These are phyloP conservation scores for Sympetrum striolatum DNA, from an alignment of 2,888 invertebrate species.

Conservation along the genomic window DNA sequence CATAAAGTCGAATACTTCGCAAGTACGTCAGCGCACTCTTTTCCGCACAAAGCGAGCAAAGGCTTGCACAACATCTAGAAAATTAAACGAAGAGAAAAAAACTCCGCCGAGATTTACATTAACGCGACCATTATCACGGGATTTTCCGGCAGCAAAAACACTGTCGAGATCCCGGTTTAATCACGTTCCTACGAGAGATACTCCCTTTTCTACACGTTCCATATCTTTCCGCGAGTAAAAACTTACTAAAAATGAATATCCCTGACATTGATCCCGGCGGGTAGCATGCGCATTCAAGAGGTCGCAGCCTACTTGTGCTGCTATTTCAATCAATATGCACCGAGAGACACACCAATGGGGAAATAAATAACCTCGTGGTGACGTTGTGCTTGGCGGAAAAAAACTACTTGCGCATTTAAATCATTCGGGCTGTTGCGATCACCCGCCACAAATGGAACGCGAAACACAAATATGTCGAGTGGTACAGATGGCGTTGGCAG, in stretches of 20 bases:
- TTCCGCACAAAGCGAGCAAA: neutral
- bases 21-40: neutral
- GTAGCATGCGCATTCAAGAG: conserved; percentile 22
- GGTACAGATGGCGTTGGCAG: neutral
- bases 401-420: neutral
- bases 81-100: neutral
- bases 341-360: neutral
- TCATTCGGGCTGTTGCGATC: neutral
- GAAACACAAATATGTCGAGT: neutral
- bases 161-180: neutral
- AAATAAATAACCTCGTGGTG: neutral
- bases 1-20: conserved; percentile 4
- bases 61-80: neutral
- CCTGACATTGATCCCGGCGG: conserved; percentile 19
- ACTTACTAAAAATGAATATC: neutral
- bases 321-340: neutral
- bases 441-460: neutral
- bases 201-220: neutral
- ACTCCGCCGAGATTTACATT: neutral
- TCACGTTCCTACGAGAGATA: neutral
- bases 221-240: neutral
- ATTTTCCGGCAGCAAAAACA: neutral
- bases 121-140: neutral
- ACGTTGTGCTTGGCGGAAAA: neutral
- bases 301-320: conserved; percentile 23